Evolutionary conservation across 1,140 invertebrate genomes (phyloP).

Genomic region (Sycobia sp.): DNA sequence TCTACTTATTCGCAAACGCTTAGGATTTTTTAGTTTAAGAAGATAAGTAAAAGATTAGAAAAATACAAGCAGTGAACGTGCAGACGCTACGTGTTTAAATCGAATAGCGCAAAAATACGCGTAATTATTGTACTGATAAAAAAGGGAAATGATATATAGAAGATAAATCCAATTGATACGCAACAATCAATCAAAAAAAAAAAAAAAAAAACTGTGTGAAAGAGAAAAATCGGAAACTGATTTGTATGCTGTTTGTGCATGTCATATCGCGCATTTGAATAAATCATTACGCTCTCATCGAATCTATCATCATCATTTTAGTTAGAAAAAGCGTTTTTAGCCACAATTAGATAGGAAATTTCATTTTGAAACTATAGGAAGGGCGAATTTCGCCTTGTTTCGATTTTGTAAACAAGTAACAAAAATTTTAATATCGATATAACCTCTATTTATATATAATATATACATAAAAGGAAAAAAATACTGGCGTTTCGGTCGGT

Average conservation of each 20-base stretch:
- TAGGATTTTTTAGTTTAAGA: slow-evolving; percentile 33
- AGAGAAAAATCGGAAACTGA: slow-evolving; percentile 6
- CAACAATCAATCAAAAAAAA: slow-evolving; percentile 22
- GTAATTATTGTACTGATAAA: slow-evolving; percentile 7
- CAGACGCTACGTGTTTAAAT: slow-evolving; percentile 13
- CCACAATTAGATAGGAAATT: slow-evolving; percentile 59
- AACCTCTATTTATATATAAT: slow-evolving; percentile 57
- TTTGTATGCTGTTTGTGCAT: slow-evolving; percentile 27
- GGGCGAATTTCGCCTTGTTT: slow-evolving; percentile 57
- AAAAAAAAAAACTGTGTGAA: neutral
- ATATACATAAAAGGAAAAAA: slow-evolving; percentile 44
- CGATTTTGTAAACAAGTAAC: slow-evolving; percentile 56
- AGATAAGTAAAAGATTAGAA: slow-evolving; percentile 18
- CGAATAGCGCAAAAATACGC: slow-evolving; percentile 22
- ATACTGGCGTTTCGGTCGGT: slow-evolving; percentile 1
- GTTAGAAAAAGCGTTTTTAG: slow-evolving; percentile 50
- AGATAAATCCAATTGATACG: slow-evolving; percentile 20
- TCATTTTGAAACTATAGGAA: slow-evolving; percentile 58
- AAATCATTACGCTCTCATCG: slow-evolving; percentile 26
- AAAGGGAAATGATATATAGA: slow-evolving; percentile 21
- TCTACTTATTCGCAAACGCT: slow-evolving; percentile 18
- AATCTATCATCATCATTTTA: slow-evolving; percentile 49
- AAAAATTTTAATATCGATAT: slow-evolving; percentile 48
- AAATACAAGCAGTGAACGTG: slow-evolving; percentile 16
- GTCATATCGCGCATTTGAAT: slow-evolving; percentile 28